Conservation (phyloP, 2,797 vertebrate genomes). For the Pangasius mekongensis region DNA sequence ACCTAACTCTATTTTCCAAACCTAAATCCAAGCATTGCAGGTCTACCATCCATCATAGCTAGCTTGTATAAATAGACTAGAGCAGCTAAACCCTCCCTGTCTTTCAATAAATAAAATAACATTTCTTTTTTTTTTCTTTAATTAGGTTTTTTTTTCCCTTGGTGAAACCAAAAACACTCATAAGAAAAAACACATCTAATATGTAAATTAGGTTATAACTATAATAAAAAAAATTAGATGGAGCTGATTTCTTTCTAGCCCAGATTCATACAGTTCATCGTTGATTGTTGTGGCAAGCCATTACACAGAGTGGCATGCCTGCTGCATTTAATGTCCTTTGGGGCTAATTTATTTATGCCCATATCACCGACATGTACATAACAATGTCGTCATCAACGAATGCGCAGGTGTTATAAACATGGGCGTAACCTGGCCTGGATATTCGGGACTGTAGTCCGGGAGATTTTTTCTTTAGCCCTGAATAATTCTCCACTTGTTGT, state of each 20-base stretch:
- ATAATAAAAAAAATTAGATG: neutral
- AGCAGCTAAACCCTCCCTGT: neutral
- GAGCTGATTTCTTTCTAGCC: neutral
- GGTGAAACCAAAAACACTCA: neutral
- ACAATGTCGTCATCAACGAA: neutral
- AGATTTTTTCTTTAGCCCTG: too few species aligned
- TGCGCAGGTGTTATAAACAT: neutral
- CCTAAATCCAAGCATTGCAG: neutral
- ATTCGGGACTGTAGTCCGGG: too few species aligned
- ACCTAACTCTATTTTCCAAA: neutral
- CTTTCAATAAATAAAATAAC: neutral
- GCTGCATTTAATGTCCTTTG: neutral
- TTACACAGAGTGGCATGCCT: neutral
- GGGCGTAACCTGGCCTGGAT: too few species aligned
- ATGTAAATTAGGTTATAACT: too few species aligned
- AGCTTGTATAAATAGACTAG: neutral
- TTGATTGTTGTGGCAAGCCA: neutral
- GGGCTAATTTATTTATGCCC: conserved; percentile 1
- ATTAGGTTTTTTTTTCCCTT: neutral
- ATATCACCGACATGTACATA: neutral
- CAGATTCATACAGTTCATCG: neutral
- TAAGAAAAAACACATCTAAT: too few species aligned
- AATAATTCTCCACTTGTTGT: too few species aligned
- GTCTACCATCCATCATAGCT: neutral
- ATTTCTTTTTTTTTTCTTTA: neutral